Evolutionary conservation across 2,888 invertebrate species (phyloP).

Genomic region (Branchipolynoe longqiensis): DNA sequence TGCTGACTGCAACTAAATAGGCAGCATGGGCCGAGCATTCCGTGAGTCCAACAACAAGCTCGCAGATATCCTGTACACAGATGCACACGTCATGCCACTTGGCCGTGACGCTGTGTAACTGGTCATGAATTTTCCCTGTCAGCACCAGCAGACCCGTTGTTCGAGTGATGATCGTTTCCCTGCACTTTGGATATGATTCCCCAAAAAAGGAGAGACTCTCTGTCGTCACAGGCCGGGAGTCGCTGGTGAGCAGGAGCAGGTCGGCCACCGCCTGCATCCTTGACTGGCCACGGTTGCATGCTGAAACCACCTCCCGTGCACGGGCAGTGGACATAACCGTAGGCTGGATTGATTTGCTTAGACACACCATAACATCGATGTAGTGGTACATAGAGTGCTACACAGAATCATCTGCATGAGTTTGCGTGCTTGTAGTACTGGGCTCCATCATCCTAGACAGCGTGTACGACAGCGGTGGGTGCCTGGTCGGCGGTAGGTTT

Average conservation of each 20-base stretch:
- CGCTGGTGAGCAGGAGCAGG: constrained; percentile 78
- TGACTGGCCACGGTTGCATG: constrained; percentile 76
- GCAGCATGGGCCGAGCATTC: constrained; percentile 78
- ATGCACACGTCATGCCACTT: constrained; percentile 73
- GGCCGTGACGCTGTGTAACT: constrained; percentile 68
- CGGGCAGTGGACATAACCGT: constrained; percentile 71
- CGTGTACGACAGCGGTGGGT: not conserved
- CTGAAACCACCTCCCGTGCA: constrained; percentile 72
- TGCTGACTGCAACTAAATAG: constrained; percentile 74
- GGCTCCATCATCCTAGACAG: not conserved
- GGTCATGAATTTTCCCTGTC: constrained; percentile 71
- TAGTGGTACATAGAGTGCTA: constrained; percentile 35
- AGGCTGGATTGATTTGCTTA: constrained; percentile 61
- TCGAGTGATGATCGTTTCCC: constrained; percentile 72
- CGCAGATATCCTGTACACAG: constrained; percentile 73
- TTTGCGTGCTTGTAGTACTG: not conserved
- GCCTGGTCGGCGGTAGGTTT: not conserved
- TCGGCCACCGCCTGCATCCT: constrained; percentile 80
- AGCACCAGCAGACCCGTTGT: constrained; percentile 73
- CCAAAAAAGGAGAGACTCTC: constrained; percentile 68
- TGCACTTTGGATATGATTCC: constrained; percentile 69
- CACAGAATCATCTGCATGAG: not conserved
- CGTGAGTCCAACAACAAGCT: constrained; percentile 75
- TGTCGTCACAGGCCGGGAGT: constrained; percentile 77
- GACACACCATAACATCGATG: constrained; percentile 68